These are phyloP conservation scores for Climacteris rufus DNA, from an alignment of 2,113 vertebrate genomes.

Conservation along the genomic window DNA sequence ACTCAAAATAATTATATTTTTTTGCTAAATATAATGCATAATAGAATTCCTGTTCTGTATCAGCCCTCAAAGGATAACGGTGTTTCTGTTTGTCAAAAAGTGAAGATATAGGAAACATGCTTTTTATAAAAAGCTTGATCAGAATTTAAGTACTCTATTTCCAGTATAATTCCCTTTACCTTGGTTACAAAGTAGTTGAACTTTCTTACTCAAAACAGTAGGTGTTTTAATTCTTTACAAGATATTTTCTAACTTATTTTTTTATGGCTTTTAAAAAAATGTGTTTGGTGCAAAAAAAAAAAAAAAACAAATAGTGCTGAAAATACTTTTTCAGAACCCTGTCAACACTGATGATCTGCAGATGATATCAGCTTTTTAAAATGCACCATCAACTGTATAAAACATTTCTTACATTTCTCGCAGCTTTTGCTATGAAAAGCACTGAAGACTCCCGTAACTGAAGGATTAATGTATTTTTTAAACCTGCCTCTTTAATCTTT, in stretches of 20 bases:
- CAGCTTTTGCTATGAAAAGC: background rate
- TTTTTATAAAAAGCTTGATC: background rate
- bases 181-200: background rate
- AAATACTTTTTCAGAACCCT: background rate
- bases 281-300: background rate
- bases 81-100: background rate
- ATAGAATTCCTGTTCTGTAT: background rate
- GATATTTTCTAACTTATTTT: background rate
- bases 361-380: slow-evolving; percentile 19
- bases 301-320: background rate
- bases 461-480: slow-evolving; percentile 61
- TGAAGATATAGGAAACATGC: background rate
- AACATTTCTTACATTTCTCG: background rate
- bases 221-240: background rate
- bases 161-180: background rate
- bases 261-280: background rate
- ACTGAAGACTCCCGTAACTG: slow-evolving; percentile 14
- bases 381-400: background rate
- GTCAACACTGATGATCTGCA: background rate
- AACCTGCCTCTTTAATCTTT: slow-evolving; percentile 55
- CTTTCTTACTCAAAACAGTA: background rate
- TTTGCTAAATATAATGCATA: background rate
- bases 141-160: background rate
- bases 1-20: background rate
- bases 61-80: background rate